phyloP scores from a whole-genome alignment of 2,113 vertebrate species.

The Physeter macrocephalus region DNA sequence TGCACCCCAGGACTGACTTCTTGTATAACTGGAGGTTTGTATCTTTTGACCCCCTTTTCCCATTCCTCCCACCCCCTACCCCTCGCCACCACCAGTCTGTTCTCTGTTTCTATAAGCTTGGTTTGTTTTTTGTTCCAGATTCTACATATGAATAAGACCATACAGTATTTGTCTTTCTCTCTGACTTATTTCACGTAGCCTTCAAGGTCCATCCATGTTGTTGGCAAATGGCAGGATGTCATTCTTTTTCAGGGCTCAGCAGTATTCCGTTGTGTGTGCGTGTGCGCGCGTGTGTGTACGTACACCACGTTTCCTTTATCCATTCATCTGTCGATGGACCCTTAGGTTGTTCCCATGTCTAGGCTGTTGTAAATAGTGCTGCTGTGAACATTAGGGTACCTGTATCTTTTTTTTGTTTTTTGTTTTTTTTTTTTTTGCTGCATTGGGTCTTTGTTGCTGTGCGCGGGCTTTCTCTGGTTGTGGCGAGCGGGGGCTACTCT shows the following conservation, averaged over 20 bases:
- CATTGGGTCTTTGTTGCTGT: too few relatives aligned
- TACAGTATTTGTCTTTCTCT: not conserved
- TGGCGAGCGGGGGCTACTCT: too few relatives aligned
- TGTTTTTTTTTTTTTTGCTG: too few relatives aligned
- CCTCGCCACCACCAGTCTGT: not conserved
- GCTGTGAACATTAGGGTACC: not conserved
- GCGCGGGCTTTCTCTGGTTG: too few relatives aligned
- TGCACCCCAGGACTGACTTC: not conserved
- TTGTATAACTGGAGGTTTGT: not conserved
- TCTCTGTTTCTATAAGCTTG: not conserved
- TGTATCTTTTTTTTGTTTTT: not conserved
- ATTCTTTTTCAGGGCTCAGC: not conserved
- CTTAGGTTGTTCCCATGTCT: not conserved
- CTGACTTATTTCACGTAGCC: not conserved
- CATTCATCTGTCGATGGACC: not conserved
- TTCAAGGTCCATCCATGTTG: not conserved
- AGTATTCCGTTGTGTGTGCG: not conserved
- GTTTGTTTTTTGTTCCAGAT: not conserved
- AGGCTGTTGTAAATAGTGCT: not conserved
- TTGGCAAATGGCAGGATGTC: not conserved
- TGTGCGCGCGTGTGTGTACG: rapidly evolving
- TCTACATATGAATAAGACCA: not conserved
- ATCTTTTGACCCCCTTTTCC: not conserved
- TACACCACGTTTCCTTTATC: not conserved
- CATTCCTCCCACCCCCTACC: not conserved